These are phyloP conservation scores for Chelonus insularis DNA, from an alignment of 1,140 invertebrate genomes.

Conservation along the genomic window DNA sequence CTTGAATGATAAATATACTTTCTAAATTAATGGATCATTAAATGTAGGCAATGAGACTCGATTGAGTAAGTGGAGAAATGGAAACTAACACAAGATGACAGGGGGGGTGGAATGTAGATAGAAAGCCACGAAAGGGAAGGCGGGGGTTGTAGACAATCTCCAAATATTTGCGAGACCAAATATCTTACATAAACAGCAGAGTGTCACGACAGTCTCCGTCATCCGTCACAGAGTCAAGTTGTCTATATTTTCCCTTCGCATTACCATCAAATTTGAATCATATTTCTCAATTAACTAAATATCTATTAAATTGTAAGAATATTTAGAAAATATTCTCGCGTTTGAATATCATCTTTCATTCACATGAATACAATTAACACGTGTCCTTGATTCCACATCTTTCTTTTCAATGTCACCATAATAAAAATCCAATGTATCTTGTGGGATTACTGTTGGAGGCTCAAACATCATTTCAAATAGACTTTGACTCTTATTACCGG, in stretches of 20 bases:
- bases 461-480: not conserved
- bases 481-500: conserved; percentile 2
- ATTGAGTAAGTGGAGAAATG: conserved; percentile 42
- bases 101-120: not conserved
- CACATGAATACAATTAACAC: too few species aligned
- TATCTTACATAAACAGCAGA: conserved; percentile 60
- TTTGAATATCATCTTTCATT: too few species aligned
- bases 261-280: conserved; percentile 15
- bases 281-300: conserved; percentile 19
- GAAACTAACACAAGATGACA: not conserved
- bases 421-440: not conserved
- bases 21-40: conserved; percentile 39
- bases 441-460: not conserved
- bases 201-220: conserved; percentile 40
- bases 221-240: conserved; percentile 25
- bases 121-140: conserved; percentile 12
- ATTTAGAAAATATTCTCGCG: not conserved
- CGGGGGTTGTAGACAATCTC: conserved; percentile 59
- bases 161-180: conserved; percentile 61
- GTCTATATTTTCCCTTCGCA: conserved; percentile 5
- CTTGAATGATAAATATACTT: not conserved
- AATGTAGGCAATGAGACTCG: conserved; percentile 50
- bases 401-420: too few species aligned
- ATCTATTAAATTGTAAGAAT: conserved; percentile 1
- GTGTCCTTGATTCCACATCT: too few species aligned